A percentile compares a stretch with the other conserved stretches of the same genome.
These are phyloP conservation scores for Lophius americanus DNA, from an alignment of 2,797 vertebrate genomes.

Conservation along the genomic window DNA sequence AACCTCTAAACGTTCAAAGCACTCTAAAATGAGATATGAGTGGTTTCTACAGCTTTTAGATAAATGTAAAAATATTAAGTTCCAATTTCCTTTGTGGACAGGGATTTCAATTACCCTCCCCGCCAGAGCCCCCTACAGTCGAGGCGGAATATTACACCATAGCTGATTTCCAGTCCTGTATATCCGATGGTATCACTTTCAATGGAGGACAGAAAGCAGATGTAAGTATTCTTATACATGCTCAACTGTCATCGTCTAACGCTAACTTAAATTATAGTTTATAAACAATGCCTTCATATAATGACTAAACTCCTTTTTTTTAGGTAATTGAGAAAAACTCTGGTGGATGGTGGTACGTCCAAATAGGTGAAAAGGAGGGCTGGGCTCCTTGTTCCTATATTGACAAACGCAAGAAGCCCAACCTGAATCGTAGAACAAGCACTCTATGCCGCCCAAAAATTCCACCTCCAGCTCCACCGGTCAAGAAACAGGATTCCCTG, in stretches of 20 bases:
- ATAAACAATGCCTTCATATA: not conserved
- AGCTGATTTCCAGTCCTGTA: constrained; percentile 99
- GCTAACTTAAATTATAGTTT: not conserved
- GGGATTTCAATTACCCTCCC: constrained; percentile 97
- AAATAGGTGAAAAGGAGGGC: constrained; percentile 97
- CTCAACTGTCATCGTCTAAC: not conserved
- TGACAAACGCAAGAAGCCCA: constrained; percentile 99
- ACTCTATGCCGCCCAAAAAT: constrained; percentile 97
- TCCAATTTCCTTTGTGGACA: constrained; percentile 44
- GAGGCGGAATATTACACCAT: constrained; percentile 99
- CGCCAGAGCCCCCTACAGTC: constrained; percentile 97
- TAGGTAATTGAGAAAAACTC: constrained; percentile 99
- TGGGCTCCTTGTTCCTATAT: constrained; percentile 99
- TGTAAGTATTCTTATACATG: constrained; percentile 75
- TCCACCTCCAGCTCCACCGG: constrained; percentile 96
- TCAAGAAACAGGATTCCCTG: constrained; percentile 91
- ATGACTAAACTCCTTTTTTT: constrained; percentile 16
- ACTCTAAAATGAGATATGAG: no score
- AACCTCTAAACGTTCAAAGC: not conserved
- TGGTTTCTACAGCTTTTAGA: not conserved
- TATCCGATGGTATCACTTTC: constrained; percentile 99
- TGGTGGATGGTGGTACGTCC: constrained; percentile 99
- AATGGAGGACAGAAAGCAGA: constrained; percentile 98
- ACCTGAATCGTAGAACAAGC: constrained; percentile 95
- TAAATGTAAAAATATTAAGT: not conserved